Evolutionary conservation across 2,113 vertebrate species (phyloP).

Genomic region (Turdus rufiventris): DNA sequence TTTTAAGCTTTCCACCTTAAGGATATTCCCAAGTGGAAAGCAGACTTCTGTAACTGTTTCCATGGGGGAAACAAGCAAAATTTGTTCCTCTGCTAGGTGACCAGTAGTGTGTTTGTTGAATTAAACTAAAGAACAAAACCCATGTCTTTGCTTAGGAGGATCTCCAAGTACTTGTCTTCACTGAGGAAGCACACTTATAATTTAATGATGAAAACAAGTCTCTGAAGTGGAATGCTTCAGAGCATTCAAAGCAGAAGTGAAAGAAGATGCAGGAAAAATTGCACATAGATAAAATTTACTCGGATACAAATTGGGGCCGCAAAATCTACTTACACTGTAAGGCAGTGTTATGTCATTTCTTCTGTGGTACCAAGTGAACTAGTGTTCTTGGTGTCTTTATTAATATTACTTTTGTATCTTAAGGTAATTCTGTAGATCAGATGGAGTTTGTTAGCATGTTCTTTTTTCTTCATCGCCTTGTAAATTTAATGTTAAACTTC

Average conservation of each 20-base stretch:
- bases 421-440: neutral
- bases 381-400: neutral
- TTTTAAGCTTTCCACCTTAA: neutral
- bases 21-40: neutral
- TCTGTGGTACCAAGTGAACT: neutral
- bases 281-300: neutral
- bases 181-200: neutral
- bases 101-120: neutral
- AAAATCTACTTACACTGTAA: neutral
- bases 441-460: neutral
- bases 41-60: neutral
- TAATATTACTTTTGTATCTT: neutral
- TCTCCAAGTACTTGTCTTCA: neutral
- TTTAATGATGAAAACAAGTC: neutral
- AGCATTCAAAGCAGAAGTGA: neutral
- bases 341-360: neutral
- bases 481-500: neutral
- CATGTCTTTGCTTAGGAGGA: neutral
- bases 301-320: neutral
- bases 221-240: neutral
- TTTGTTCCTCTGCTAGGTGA: neutral
- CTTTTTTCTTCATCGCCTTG: neutral
- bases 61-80: neutral
- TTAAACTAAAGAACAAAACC: neutral
- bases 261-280: neutral